Evolutionary conservation across 2,113 vertebrate genomes (phyloP).

Genomic region (Tinamus guttatus): DNA sequence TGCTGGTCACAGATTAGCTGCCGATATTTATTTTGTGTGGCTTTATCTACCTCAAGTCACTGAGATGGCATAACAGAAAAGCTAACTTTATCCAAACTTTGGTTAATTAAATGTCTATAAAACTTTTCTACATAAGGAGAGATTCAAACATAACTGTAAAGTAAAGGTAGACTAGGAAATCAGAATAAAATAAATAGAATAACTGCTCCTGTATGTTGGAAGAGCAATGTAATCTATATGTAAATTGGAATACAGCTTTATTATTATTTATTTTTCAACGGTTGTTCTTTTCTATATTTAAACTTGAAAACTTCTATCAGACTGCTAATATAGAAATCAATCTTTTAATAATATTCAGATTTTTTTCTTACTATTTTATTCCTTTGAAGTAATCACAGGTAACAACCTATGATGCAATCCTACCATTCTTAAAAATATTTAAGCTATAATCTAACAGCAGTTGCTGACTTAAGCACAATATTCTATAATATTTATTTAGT

Average conservation of each 20-base stretch:
- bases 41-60: not conserved
- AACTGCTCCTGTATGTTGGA: not conserved
- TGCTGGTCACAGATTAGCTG: not conserved
- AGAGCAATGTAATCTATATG: slow-evolving; percentile 10
- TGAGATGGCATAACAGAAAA: not conserved
- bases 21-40: not conserved
- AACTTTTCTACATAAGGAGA: not conserved
- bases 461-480: not conserved
- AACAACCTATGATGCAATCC: not conserved
- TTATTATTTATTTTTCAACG: not conserved
- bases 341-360: not conserved
- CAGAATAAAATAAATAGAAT: not conserved
- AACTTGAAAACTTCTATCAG: not conserved
- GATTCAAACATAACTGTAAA: not conserved
- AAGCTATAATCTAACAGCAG: not conserved
- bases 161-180: not conserved
- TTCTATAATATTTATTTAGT: not conserved
- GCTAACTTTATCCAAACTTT: not conserved
- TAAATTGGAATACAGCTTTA: not conserved
- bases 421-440: not conserved
- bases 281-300: not conserved
- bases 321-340: not conserved
- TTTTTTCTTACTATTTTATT: not conserved
- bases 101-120: not conserved
- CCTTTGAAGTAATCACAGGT: not conserved